Conservation (phyloP, 2,797 vertebrate genomes). For the Euphonia xanthogaster region DNA sequence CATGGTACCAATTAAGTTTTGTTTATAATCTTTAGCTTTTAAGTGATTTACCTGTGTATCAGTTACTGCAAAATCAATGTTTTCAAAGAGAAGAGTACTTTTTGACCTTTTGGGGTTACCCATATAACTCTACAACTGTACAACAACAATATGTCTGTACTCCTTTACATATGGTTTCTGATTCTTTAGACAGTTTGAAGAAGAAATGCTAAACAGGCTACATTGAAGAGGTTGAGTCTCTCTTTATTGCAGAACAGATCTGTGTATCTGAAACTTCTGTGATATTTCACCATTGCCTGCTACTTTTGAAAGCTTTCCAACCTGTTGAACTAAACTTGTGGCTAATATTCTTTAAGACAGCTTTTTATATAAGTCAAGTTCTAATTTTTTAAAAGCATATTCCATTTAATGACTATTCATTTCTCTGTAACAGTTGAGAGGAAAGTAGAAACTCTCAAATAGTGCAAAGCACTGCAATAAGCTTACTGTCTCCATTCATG, state of each 20-base stretch:
- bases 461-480: neutral
- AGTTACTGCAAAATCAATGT: neutral
- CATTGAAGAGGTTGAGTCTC: neutral
- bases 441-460: neutral
- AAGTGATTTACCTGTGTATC: neutral
- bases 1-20: neutral
- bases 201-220: neutral
- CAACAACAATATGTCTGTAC: neutral
- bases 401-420: neutral
- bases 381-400: neutral
- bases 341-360: neutral
- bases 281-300: neutral
- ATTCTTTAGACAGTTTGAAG: neutral
- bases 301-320: neutral
- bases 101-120: neutral
- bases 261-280: neutral
- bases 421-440: neutral
- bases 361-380: neutral
- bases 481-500: neutral
- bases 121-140: neutral
- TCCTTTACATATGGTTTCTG: neutral
- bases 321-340: neutral
- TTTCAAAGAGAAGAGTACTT: neutral
- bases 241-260: neutral
- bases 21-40: neutral